Conservation (phyloP, 2,888 invertebrate species). For the Macrophya alboannulata region DNA sequence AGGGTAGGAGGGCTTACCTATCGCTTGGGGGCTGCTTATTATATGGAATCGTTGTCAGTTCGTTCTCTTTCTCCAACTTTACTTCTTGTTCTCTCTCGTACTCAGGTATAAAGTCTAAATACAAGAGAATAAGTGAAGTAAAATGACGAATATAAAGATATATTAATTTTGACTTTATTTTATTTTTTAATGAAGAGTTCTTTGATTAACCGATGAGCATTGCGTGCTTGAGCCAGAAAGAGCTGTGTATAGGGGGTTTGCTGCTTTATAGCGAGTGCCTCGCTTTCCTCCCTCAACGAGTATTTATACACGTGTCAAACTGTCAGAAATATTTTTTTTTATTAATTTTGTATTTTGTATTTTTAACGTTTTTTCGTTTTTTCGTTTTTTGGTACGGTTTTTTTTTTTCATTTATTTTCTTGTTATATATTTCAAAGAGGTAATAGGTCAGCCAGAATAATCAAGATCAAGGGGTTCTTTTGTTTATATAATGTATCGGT, state of each 20-base stretch:
- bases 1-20: background rate
- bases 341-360: background rate
- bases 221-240: background rate
- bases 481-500: slow-evolving; percentile 5
- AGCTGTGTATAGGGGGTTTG: background rate
- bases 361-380: background rate
- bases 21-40: slow-evolving; percentile 1
- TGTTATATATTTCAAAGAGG: background rate
- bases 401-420: too few species aligned
- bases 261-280: background rate
- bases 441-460: background rate
- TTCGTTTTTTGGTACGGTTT: background rate
- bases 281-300: background rate
- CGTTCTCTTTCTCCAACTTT: background rate
- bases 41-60: background rate
- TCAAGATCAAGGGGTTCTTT: slow-evolving; percentile 7
- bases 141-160: background rate
- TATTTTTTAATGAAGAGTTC: background rate
- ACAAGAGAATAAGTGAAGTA: background rate
- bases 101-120: background rate
- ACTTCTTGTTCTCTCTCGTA: background rate
- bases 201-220: slow-evolving; percentile 11
- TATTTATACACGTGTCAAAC: background rate
- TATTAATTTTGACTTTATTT: background rate
- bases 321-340: background rate